phyloP scores from a whole-genome alignment of 2,888 invertebrate species.

The Rugalucina vietnamica region DNA sequence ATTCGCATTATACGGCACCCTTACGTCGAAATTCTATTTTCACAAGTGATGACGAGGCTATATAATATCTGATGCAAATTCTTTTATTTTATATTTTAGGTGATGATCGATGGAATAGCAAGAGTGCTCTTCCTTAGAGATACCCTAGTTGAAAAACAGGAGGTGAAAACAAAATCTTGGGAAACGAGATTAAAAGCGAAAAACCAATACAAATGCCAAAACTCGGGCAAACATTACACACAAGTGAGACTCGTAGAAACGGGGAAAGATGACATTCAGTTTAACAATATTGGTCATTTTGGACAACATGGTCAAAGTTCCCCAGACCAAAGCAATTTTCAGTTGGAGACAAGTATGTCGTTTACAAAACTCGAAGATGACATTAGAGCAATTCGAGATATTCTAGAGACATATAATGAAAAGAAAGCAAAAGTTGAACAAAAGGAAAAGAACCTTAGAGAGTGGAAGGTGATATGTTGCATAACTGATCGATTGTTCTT shows the following conservation, averaged over 20 bases:
- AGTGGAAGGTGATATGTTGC: constrained; percentile 81
- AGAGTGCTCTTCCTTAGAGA: constrained; percentile 65
- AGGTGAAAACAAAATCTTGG: constrained; percentile 47
- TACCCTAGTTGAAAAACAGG: constrained; percentile 17
- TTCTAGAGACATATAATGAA: constrained; percentile 77
- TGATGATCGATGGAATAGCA: constrained; percentile 77
- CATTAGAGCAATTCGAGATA: constrained; percentile 75
- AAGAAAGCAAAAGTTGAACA: constrained; percentile 76
- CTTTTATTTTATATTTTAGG: constrained; percentile 53
- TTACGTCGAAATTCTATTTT: too few relatives aligned
- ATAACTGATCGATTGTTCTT: constrained; percentile 81
- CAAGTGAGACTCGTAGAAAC: constrained; percentile 70
- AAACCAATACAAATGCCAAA: constrained; percentile 34
- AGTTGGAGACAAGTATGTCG: constrained; percentile 16
- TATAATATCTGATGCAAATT: too few relatives aligned
- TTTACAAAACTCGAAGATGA: constrained; percentile 63
- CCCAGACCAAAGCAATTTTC: not conserved
- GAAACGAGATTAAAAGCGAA: constrained; percentile 38
- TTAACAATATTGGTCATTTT: constrained; percentile 21
- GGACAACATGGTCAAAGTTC: constrained; percentile 16
- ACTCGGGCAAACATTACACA: constrained; percentile 54
- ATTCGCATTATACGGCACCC: too few relatives aligned
- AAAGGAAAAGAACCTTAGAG: constrained; percentile 75
- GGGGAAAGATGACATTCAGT: constrained; percentile 63
- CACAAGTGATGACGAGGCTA: too few relatives aligned